Conservation (phyloP, 2,888 invertebrate species). For the Polymixis lichenea region DNA sequence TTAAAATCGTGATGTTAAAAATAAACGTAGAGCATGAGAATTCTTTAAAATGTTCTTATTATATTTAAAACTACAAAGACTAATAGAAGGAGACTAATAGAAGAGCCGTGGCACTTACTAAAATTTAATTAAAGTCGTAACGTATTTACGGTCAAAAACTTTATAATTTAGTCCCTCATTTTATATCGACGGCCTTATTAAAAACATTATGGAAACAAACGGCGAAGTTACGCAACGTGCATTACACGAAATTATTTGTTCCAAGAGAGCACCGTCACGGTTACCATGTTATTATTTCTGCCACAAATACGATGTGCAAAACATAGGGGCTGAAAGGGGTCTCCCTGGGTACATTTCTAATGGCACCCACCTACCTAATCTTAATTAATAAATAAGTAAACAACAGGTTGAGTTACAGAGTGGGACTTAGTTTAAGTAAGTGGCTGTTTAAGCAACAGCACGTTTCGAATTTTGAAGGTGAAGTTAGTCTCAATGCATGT, state of each 20-base stretch:
- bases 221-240: slow-evolving; percentile 57
- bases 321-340: slow-evolving; percentile 70
- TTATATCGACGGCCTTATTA: slow-evolving; percentile 56
- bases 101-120: slow-evolving; percentile 25
- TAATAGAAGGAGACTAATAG: slow-evolving; percentile 30
- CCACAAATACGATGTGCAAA: slow-evolving; percentile 68
- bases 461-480: slow-evolving; percentile 86
- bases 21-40: not conserved
- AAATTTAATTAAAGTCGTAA: slow-evolving; percentile 51
- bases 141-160: slow-evolving; percentile 47
- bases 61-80: slow-evolving; percentile 28
- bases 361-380: slow-evolving; percentile 73
- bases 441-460: slow-evolving; percentile 87
- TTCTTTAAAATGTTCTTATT: not conserved
- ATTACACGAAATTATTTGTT: slow-evolving; percentile 71
- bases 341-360: slow-evolving; percentile 72
- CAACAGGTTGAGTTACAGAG: slow-evolving; percentile 78
- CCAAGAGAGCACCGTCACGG: slow-evolving; percentile 65
- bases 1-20: not conserved
- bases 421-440: slow-evolving; percentile 80
- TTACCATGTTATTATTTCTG: slow-evolving; percentile 68
- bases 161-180: slow-evolving; percentile 38
- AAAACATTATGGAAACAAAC: slow-evolving; percentile 55
- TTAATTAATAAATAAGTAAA: slow-evolving; percentile 85
- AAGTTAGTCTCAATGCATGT: slow-evolving; percentile 31